These are phyloP conservation scores for Uromys caudimaculatus DNA, from an alignment of 2,797 vertebrate species.

Conservation along the genomic window DNA sequence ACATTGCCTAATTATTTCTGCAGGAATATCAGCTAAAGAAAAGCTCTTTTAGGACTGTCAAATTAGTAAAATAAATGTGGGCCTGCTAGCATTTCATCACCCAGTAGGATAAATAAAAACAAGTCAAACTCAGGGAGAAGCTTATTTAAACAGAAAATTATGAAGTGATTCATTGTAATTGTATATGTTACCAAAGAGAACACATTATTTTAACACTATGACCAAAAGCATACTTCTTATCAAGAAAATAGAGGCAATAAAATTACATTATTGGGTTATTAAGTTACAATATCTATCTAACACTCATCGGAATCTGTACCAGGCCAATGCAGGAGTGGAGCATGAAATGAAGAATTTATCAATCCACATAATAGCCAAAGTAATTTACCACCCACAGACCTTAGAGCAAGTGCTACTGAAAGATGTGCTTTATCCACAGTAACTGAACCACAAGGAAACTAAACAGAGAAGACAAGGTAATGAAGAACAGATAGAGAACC, in stretches of 20 bases:
- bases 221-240: background rate
- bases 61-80: conserved; percentile 29
- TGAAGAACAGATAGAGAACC: background rate
- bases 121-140: background rate
- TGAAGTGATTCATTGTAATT: conserved; percentile 4
- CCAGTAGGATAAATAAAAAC: conserved; percentile 36
- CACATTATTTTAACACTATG: background rate
- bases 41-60: background rate
- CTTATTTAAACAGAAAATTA: background rate
- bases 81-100: background rate
- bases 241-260: background rate
- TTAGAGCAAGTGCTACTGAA: conserved; percentile 23
- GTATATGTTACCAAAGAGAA: background rate
- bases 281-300: background rate
- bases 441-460: conserved; percentile 1
- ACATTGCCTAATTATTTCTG: conserved; percentile 6
- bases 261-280: background rate
- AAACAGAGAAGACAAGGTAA: background rate
- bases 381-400: background rate
- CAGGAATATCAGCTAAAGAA: background rate
- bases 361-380: background rate
- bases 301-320: background rate
- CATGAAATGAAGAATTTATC: conserved; percentile 4
- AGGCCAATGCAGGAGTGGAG: background rate
- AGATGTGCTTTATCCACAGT: background rate